Evolutionary conservation across 2,888 invertebrate species (phyloP), one percentile per base, ranked within the genome.

Genomic region (Protophormia terraenovae): DNA sequence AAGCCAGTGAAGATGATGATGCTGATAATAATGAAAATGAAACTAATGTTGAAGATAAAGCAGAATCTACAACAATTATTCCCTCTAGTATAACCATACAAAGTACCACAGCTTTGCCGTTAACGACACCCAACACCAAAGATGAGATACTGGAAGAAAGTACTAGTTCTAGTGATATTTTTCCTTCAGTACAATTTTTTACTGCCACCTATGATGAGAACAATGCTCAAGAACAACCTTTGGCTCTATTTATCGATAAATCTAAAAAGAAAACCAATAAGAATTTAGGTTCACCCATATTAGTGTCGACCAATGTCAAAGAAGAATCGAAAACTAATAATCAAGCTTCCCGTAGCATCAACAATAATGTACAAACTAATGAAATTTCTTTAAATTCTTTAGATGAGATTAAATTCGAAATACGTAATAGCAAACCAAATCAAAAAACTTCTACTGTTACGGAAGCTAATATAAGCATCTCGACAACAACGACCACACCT

Each of bases 161-260:
- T 71, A 92, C 92, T 10, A 93, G 93, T 66, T 91, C 92, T 3
- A 90, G 92, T 3, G 89, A 93, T 38, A 91, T 93, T 83, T 93
- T 93, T 86, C 93, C 94, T 10, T 91, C 93, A 0, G 93, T 94
- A 7, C 94, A 95, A 88, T 94, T 95, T 84, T 94, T 95, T 89
- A 94, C 95, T 0, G 91, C 92, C 12, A 90, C 89, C 27, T 92
- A 91, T 27, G 92, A 91, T 64, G 92, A 91, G 24, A 89, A 89
- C 8, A 89, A 89, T 79, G 89, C 91, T 4, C 90, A 89, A 27
- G 92, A 92, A 80, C 92, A 92, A 62, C 64, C 91, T 35, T 89
- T 92, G 3, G 87, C 90, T 14, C 89, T 92, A 2, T 92, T 90
- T 50, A 92, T 92, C 14, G 90, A 89, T 86, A 89, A 90, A 27